Conservation (phyloP, 2,113 vertebrate genomes). For the Brachyhypopomus gauderio region DNA sequence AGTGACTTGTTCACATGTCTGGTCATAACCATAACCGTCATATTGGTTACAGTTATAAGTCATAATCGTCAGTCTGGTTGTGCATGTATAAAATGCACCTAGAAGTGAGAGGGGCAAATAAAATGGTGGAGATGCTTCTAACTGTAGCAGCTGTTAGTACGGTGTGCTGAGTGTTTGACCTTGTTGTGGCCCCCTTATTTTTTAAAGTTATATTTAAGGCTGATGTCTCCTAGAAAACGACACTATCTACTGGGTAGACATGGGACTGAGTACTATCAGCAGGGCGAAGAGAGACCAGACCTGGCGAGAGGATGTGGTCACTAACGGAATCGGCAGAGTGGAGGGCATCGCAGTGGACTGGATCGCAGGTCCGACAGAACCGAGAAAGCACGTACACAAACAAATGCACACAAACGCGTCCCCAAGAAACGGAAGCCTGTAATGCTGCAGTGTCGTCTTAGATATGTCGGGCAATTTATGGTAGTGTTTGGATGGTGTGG, state of each 20-base stretch:
- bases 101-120: no score
- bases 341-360: constrained; percentile 97
- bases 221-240: constrained; percentile 82
- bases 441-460: background rate
- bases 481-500: constrained; percentile 1
- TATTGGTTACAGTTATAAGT: no score
- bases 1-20: no score
- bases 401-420: background rate
- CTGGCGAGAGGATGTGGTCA: constrained; percentile 94
- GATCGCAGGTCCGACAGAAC: constrained; percentile 82
- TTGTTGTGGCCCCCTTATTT: background rate
- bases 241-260: constrained; percentile 98
- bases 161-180: no score
- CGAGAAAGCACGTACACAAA: background rate
- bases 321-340: constrained; percentile 93
- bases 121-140: no score
- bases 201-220: background rate
- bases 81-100: no score
- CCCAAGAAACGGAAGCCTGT: background rate
- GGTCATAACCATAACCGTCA: no score
- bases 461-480: background rate
- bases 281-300: constrained; percentile 95
- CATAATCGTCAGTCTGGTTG: no score
- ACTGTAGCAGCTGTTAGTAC: no score
- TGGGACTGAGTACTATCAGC: constrained; percentile 96